Conservation (phyloP, 1,140 invertebrate genomes). For the Nasonia vitripennis region DNA sequence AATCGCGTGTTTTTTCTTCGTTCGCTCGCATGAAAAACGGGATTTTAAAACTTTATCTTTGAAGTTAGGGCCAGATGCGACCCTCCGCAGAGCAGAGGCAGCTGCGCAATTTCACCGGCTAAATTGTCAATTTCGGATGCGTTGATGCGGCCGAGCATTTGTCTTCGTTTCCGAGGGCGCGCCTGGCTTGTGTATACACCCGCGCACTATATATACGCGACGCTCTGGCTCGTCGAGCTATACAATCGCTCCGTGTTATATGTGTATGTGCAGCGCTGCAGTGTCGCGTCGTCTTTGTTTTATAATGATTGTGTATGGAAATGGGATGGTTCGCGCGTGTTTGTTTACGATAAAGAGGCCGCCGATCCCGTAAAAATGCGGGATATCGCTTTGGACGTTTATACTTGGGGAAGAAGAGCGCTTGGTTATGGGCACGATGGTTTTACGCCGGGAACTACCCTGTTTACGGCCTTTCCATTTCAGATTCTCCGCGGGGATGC, state of each 20-base stretch:
- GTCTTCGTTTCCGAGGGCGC: constrained; percentile 14
- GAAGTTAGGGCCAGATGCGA: constrained; percentile 30
- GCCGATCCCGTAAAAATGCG: not conserved
- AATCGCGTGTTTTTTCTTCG: constrained; percentile 4
- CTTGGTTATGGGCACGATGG: too few relatives aligned
- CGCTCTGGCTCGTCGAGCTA: too few relatives aligned
- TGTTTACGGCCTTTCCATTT: too few relatives aligned
- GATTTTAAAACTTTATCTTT: constrained; percentile 42
- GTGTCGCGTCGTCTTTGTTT: not conserved
- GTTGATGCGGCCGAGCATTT: constrained; percentile 23
- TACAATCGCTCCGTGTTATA: too few relatives aligned
- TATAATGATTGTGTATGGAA: constrained; percentile 6
- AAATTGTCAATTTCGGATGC: constrained; percentile 35
- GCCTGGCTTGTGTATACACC: not conserved
- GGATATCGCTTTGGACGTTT: not conserved
- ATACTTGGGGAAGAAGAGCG: too few relatives aligned
- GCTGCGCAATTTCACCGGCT: not conserved
- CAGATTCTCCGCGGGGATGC: too few relatives aligned
- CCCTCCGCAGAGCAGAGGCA: not conserved
- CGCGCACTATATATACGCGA: too few relatives aligned
- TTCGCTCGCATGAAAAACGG: constrained; percentile 1
- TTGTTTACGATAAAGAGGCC: not conserved
- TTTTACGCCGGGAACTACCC: too few relatives aligned
- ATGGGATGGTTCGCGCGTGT: not conserved
- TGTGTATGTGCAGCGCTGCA: not conserved